Base-by-base conservation (phyloP, 2,797 vertebrate genomes). In the Hippopotamyrus pictus region DNA sequence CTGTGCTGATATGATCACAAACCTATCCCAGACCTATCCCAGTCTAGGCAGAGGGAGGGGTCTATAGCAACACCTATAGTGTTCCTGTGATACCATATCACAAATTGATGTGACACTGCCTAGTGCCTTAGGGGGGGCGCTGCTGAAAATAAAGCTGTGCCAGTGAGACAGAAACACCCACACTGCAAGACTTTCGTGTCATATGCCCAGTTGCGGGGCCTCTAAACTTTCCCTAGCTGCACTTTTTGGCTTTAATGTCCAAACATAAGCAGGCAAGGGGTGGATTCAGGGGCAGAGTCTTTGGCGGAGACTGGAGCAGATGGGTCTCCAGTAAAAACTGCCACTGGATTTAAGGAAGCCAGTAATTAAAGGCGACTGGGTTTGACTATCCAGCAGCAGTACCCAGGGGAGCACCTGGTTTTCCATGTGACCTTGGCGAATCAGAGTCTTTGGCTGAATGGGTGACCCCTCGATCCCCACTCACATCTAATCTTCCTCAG, bases 391-490 rank as follows among this genome's bases (percentile, higher is more conserved):
- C 88, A 88, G 84, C 91, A 88, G 87, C 59, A 44, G 85, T 88
- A 89, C 92, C 91, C 91, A 25, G 46, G 92, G 92, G 91, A 91
- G 92, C 93, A 94, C 93, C 95, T 94, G 93, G 94, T 95, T 96
- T 96, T 96, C 96, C 97, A 95, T 92, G 93, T 97, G 96, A 97
- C 96, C 97, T 97, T 97, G 96, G 96, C 93, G 93, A 97, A 95
- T 95, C 95, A 95, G 95, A 96, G 96, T 97, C 96, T 97, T 97
- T 97, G 97, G 96, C 96, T 95, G 95, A 97, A 96, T 96, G 96
- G 94, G 92, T 92, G 96, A 97, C 97, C 97, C 96, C 94, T 94
- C 96, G 96, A 97, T 97, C 96, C 95, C 95, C 96, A 95, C 96
- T 97, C 97, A 96, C 96, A 97, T 96, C 95, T 97, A 96, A 96